A percentile compares a stretch with the other conserved stretches of the same genome.
Conservation (phyloP, 2,113 vertebrate species). For the Ancistrus triradiatus region DNA sequence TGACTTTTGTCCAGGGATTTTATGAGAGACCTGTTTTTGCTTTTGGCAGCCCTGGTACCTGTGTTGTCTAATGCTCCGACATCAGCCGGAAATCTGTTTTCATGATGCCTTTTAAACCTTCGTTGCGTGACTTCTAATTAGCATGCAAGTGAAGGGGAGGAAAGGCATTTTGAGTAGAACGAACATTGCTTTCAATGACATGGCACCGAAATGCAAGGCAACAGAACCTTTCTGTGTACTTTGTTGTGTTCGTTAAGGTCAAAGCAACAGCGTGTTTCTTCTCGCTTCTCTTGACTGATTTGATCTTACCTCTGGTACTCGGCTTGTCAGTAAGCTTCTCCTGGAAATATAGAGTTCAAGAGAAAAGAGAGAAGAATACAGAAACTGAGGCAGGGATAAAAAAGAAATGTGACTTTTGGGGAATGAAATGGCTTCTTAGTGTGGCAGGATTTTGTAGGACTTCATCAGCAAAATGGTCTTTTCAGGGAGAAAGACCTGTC, state of each 20-base stretch:
- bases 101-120: constrained; percentile 60
- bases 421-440: too few relatives aligned
- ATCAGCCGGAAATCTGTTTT: constrained; percentile 61
- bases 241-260: background rate
- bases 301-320: constrained; percentile 20
- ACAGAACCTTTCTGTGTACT: background rate
- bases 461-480: constrained; percentile 21
- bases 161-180: too few relatives aligned
- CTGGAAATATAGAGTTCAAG: constrained; percentile 10
- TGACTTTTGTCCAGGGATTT: too few relatives aligned
- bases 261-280: background rate
- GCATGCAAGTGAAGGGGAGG: too few relatives aligned
- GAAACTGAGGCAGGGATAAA: background rate
- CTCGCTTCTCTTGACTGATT: constrained; percentile 1
- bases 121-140: too few relatives aligned
- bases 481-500: background rate
- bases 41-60: too few relatives aligned
- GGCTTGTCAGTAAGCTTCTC: background rate
- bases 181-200: too few relatives aligned
- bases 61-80: too few relatives aligned
- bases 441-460: constrained; percentile 10
- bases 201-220: background rate
- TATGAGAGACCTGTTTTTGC: too few relatives aligned
- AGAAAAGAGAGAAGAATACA: background rate
- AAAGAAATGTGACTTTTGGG: constrained; percentile 7